Conservation (phyloP, 2,888 invertebrate genomes). For the Lasioglossum villosulum region DNA sequence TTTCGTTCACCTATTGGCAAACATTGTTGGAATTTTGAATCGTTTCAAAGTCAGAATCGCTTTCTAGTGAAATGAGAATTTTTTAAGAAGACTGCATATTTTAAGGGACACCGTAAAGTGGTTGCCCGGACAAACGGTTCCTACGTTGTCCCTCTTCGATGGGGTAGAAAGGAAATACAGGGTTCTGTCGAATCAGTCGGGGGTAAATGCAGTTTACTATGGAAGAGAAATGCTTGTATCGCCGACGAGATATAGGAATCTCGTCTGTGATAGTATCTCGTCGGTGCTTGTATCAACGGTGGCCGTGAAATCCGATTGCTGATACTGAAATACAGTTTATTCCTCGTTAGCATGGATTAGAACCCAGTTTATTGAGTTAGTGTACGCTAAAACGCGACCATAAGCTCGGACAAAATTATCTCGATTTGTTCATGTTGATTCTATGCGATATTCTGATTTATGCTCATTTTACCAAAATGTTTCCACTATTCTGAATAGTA, state of each 20-base stretch:
- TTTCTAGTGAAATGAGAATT: background rate
- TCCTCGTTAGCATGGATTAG: too few species aligned
- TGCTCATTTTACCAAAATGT: slow-evolving; percentile 1
- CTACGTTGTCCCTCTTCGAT: background rate
- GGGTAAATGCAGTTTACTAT: background rate
- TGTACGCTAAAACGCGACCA: too few species aligned
- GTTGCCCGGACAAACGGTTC: background rate
- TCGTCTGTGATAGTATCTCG: too few species aligned
- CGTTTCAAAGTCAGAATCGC: background rate
- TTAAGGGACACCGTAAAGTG: background rate
- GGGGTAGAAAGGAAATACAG: background rate
- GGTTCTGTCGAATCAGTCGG: background rate
- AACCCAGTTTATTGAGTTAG: too few species aligned
- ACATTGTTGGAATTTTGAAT: slow-evolving; percentile 18
- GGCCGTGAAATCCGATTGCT: too few species aligned
- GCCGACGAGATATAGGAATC: too few species aligned
- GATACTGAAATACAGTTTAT: too few species aligned
- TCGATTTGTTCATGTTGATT: too few species aligned
- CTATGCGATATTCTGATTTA: background rate
- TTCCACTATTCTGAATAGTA: slow-evolving; percentile 7
- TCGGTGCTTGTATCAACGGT: background rate
- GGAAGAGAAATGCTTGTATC: too few species aligned
- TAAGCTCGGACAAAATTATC: too few species aligned
- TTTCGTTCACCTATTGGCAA: slow-evolving; percentile 5
- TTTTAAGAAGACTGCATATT: background rate